These are phyloP conservation scores for Echiichthys vipera DNA, from an alignment of 2,797 vertebrate genomes.

Conservation along the genomic window DNA sequence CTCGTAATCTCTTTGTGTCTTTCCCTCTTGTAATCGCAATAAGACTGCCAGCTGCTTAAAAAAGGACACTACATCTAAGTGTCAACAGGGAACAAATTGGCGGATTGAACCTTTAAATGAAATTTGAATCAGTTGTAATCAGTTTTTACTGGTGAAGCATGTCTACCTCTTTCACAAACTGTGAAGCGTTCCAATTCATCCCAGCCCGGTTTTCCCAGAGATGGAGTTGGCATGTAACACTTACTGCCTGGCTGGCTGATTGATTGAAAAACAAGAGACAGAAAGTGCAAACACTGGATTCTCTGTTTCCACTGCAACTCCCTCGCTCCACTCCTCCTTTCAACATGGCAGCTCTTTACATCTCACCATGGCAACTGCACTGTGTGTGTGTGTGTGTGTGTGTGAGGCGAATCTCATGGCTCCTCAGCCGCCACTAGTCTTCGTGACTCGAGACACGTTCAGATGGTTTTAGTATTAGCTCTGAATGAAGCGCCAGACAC, in stretches of 20 bases:
- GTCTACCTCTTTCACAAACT: slow-evolving; percentile 37
- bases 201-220: slow-evolving; percentile 60
- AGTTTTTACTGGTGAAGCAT: slow-evolving; percentile 33
- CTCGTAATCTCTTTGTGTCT: slow-evolving; percentile 61
- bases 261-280: slow-evolving; percentile 73
- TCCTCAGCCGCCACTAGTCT: slow-evolving; percentile 65
- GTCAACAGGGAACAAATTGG: slow-evolving; percentile 52
- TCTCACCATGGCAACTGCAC: slow-evolving; percentile 83
- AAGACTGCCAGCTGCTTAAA: slow-evolving; percentile 49
- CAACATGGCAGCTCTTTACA: slow-evolving; percentile 83
- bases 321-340: slow-evolving; percentile 70
- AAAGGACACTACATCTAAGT: slow-evolving; percentile 39
- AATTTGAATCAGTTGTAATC: slow-evolving; percentile 51
- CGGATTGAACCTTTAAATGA: slow-evolving; percentile 53
- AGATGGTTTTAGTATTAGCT: slow-evolving; percentile 72
- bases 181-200: slow-evolving; percentile 27
- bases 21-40: slow-evolving; percentile 46
- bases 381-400: slow-evolving; percentile 37
- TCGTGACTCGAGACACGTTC: slow-evolving; percentile 77
- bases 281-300: slow-evolving; percentile 70
- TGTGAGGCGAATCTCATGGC: slow-evolving; percentile 68
- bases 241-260: slow-evolving; percentile 53
- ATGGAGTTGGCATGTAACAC: slow-evolving; percentile 61
- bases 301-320: slow-evolving; percentile 79
- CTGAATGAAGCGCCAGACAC: slow-evolving; percentile 72